These are phyloP conservation scores for Volucella inflata DNA, from an alignment of 2,888 invertebrate species.

Conservation along the genomic window DNA sequence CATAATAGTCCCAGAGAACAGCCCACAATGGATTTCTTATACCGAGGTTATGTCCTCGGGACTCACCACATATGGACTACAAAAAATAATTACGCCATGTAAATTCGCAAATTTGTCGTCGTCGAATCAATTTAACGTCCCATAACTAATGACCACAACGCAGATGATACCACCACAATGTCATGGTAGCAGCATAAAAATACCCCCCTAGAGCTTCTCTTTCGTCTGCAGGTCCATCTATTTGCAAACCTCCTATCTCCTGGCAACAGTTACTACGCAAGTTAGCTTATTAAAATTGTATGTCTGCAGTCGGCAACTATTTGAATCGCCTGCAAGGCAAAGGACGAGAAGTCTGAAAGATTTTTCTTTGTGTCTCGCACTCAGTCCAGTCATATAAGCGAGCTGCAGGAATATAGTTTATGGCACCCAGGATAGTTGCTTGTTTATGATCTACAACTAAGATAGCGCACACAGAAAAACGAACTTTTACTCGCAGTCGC, in stretches of 20 bases:
- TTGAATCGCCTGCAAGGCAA: neutral
- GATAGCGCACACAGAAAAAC: conserved; percentile 17
- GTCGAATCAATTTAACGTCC: conserved; percentile 31
- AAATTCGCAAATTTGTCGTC: conserved; percentile 33
- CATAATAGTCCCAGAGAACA: neutral
- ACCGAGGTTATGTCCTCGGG: conserved; percentile 2
- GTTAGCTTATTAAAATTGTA: conserved; percentile 16
- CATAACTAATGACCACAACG: conserved; percentile 17
- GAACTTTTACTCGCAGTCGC: neutral
- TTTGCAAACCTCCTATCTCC: neutral
- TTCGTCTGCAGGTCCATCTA: neutral
- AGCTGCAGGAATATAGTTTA: conserved; percentile 50
- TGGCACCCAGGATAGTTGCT: conserved; percentile 42
- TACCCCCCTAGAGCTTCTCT: too few species aligned
- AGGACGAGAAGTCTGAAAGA: conserved; percentile 1
- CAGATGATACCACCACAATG: neutral
- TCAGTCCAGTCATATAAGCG: conserved; percentile 6
- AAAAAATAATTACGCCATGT: conserved; percentile 35
- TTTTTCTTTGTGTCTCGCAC: neutral
- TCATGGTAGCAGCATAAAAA: too few species aligned
- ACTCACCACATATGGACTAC: neutral
- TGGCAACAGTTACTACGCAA: conserved; percentile 2
- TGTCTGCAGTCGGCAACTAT: conserved; percentile 16
- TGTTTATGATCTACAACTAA: conserved; percentile 43
- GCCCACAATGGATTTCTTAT: conserved; percentile 6